A percentile compares a stretch with the other conserved stretches of the same genome.
Conservation (phyloP, 2,797 vertebrate genomes). For the Chelidonichthys spinosus region DNA sequence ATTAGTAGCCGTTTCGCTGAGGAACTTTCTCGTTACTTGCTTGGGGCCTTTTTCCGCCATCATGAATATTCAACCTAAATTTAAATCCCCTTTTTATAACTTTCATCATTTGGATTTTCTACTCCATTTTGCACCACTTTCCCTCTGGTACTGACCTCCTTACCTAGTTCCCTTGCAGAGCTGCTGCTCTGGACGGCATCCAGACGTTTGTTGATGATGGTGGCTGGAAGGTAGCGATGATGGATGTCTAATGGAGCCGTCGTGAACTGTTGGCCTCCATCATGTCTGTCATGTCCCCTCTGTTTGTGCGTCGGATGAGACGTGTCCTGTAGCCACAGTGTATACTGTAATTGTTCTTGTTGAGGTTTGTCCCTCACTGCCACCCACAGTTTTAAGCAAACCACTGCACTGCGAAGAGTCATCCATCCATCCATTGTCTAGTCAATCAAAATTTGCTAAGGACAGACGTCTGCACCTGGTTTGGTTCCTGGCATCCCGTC, state of each 20-base stretch:
- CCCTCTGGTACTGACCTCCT: constrained; percentile 58
- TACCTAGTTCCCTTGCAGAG: constrained; percentile 44
- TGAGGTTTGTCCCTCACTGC: constrained; percentile 1
- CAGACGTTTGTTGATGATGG: neutral
- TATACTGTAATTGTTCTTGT: constrained; percentile 21
- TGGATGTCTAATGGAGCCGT: neutral
- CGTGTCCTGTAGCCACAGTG: neutral
- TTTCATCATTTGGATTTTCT: constrained; percentile 19
- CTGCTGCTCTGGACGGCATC: constrained; percentile 3
- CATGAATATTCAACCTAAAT: neutral
- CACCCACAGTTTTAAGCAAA: constrained; percentile 21
- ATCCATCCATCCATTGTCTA: too few species aligned
- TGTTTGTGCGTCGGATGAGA: neutral
- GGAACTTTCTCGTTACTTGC: neutral
- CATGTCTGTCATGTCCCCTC: neutral
- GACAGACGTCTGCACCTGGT: neutral
- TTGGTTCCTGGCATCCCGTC: neutral
- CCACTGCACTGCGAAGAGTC: neutral
- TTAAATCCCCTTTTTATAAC: neutral
- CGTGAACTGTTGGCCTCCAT: neutral
- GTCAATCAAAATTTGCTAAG: too few species aligned
- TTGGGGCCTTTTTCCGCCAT: neutral
- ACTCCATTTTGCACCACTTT: constrained; percentile 32
- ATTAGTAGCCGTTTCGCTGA: neutral
- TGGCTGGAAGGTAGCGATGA: neutral